These are phyloP conservation scores for Hydra vulgaris DNA, from an alignment of 30 jellyfish, hydroid and myxozoan genomes.

Conservation along the genomic window DNA sequence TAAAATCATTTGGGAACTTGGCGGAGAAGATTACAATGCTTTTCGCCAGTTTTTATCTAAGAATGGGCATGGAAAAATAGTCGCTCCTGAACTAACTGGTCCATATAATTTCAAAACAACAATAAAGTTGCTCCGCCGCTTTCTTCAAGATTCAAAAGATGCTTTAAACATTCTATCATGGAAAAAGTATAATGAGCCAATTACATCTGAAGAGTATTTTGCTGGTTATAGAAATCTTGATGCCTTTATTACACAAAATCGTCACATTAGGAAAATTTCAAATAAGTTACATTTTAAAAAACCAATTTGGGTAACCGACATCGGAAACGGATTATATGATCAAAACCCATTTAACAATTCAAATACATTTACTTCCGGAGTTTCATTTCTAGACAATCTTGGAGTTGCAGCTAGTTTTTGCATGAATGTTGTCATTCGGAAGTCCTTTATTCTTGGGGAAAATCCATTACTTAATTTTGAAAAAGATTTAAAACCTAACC, in stretches of 20 bases:
- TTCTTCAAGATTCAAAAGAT: too few species aligned
- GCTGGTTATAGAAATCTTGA: slow-evolving; percentile 35
- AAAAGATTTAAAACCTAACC: slow-evolving; percentile 47
- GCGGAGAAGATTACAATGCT: slow-evolving; percentile 48
- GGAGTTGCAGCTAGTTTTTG: slow-evolving; percentile 67
- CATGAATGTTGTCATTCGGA: slow-evolving; percentile 54
- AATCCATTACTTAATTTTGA: slow-evolving; percentile 38
- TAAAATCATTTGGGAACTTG: slow-evolving; percentile 47
- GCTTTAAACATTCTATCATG: too few species aligned
- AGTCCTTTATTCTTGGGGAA: slow-evolving; percentile 38
- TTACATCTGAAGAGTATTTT: too few species aligned
- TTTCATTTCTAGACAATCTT: slow-evolving; percentile 45
- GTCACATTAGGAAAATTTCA: slow-evolving; percentile 16
- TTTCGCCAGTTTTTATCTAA: slow-evolving; percentile 30
- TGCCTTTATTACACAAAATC: slow-evolving; percentile 26
- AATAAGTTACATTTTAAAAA: slow-evolving; percentile 17
- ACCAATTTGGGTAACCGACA: slow-evolving; percentile 68
- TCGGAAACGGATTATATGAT: slow-evolving; percentile 53
- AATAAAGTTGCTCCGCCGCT: too few species aligned
- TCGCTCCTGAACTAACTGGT: slow-evolving; percentile 67
- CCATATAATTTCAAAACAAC: too few species aligned
- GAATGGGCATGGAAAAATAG: slow-evolving; percentile 27
- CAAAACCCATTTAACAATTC: slow-evolving; percentile 46
- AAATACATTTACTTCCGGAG: slow-evolving; percentile 43
- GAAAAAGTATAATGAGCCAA: not conserved